These are phyloP conservation scores for Gandaritis pyraliata DNA, from an alignment of 2,888 invertebrate species.

Conservation along the genomic window DNA sequence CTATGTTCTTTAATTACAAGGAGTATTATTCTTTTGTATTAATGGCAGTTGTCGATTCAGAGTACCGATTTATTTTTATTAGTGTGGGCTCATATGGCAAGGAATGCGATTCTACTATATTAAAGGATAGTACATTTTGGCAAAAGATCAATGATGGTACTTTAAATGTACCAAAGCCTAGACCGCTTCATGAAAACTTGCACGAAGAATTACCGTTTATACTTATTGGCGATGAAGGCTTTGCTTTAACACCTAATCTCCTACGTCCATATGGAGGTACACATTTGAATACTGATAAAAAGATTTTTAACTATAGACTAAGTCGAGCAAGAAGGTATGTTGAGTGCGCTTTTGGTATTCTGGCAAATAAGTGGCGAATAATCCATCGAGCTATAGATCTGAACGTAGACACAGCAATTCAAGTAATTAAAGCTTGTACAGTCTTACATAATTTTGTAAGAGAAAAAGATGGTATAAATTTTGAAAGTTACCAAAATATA, in stretches of 20 bases:
- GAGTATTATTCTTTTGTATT: too few species aligned
- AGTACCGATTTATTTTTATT: too few species aligned
- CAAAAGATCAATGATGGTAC: too few species aligned
- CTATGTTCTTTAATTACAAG: too few species aligned
- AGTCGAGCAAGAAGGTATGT: constrained; percentile 51
- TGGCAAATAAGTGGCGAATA: constrained; percentile 49
- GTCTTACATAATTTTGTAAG: constrained; percentile 45
- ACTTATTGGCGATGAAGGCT: too few species aligned
- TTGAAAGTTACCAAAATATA: constrained; percentile 44
- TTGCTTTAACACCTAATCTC: constrained; percentile 38
- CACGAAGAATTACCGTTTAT: too few species aligned
- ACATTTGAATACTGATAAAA: constrained; percentile 44
- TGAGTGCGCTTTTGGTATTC: constrained; percentile 53
- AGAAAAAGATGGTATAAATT: constrained; percentile 36
- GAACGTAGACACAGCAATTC: constrained; percentile 35
- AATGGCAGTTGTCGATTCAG: too few species aligned
- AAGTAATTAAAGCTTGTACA: constrained; percentile 42
- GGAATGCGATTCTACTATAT: too few species aligned
- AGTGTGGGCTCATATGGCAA: too few species aligned
- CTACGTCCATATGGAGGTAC: constrained; percentile 48
- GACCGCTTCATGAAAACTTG: too few species aligned
- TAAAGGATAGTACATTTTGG: too few species aligned
- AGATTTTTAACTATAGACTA: constrained; percentile 52
- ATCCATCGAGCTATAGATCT: constrained; percentile 44
- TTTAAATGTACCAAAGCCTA: too few species aligned